Conservation (phyloP, 2,113 vertebrate species). For the Aegotheles bennettii region DNA sequence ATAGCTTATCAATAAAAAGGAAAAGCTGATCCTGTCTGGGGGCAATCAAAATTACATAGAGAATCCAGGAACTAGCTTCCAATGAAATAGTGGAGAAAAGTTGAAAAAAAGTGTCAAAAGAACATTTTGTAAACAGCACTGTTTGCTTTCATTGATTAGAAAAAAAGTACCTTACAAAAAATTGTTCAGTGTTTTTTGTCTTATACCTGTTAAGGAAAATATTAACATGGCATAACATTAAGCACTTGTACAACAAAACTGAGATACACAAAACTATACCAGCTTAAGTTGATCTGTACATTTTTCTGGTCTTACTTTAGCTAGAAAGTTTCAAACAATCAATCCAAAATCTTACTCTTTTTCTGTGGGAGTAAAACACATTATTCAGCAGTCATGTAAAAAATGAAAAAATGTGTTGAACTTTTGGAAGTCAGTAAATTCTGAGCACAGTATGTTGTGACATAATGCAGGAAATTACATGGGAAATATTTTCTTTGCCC, state of each 20-base stretch:
- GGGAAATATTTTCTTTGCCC: neutral
- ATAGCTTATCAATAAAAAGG: neutral
- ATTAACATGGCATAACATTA: neutral
- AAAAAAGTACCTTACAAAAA: neutral
- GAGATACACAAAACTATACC: neutral
- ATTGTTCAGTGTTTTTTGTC: neutral
- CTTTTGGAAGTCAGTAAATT: neutral
- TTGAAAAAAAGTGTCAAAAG: neutral
- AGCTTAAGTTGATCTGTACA: neutral
- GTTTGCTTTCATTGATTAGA: neutral
- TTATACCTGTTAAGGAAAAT: neutral
- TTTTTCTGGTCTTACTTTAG: neutral
- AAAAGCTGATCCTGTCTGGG: neutral
- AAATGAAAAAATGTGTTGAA: fast-evolving
- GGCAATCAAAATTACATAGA: neutral
- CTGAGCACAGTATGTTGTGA: neutral
- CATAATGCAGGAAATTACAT: neutral
- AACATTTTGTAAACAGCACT: neutral
- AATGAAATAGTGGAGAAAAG: neutral
- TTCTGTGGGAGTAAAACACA: neutral
- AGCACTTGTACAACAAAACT: neutral
- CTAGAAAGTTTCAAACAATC: neutral
- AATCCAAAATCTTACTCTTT: neutral
- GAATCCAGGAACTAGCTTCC: neutral
- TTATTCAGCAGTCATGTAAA: neutral